Percentiles rank a stretch among this genome's conserved stretches.
phyloP scores from a whole-genome alignment of 2,888 invertebrate species.

The Brenthis daphne region DNA sequence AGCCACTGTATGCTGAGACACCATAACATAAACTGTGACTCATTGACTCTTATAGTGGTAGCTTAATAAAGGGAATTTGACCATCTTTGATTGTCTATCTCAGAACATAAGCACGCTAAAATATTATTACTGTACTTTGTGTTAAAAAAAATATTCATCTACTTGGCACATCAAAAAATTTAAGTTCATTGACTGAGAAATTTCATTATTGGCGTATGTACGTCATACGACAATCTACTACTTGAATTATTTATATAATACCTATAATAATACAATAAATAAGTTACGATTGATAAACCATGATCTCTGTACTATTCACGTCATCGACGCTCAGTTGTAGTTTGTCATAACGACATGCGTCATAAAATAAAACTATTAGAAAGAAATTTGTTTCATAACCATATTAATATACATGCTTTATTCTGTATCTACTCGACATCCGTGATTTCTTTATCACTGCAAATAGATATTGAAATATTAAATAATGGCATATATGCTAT shows the following conservation, averaged over 20 bases:
- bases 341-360: slow-evolving; percentile 30
- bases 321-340: slow-evolving; percentile 27
- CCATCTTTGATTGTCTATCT: too few relatives aligned
- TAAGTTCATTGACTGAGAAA: slow-evolving; percentile 18
- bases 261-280: slow-evolving; percentile 18
- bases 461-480: neutral
- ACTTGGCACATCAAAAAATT: neutral
- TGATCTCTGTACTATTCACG: slow-evolving; percentile 31
- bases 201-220: slow-evolving; percentile 22
- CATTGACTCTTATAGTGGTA: too few relatives aligned
- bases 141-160: neutral
- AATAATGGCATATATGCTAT: neutral
- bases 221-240: slow-evolving; percentile 5
- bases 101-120: neutral
- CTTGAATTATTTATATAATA: slow-evolving; percentile 27
- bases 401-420: slow-evolving; percentile 19
- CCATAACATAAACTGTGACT: too few relatives aligned
- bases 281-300: slow-evolving; percentile 30
- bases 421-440: slow-evolving; percentile 21
- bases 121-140: neutral
- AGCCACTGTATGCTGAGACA: too few relatives aligned
- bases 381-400: slow-evolving; percentile 37
- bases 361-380: slow-evolving; percentile 33
- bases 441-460: slow-evolving; percentile 21
- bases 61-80: too few relatives aligned